Conservation (phyloP, 2,797 vertebrate species). For the Nannoperca australis region DNA sequence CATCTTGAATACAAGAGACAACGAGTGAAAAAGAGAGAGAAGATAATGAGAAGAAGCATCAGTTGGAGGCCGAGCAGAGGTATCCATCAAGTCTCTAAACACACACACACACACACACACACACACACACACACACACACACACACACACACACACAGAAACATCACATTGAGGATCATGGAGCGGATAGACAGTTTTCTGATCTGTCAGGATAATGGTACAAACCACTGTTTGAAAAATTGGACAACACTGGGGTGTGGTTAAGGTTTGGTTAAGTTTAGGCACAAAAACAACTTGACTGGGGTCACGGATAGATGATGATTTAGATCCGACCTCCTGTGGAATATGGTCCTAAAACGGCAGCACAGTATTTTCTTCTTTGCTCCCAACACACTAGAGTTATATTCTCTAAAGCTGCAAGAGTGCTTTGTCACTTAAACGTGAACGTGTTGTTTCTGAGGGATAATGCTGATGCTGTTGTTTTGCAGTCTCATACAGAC, state of each 20-base stretch:
- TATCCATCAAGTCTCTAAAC: no score
- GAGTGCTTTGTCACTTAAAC: neutral
- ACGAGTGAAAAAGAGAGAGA: neutral
- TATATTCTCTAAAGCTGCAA: neutral
- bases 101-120: constrained; percentile 5
- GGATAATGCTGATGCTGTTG: neutral
- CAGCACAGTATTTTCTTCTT: neutral
- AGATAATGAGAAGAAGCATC: neutral
- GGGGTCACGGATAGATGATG: neutral
- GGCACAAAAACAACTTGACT: no score
- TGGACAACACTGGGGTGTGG: neutral
- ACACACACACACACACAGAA: neutral
- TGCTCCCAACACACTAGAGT: neutral
- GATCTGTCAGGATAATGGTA: neutral
- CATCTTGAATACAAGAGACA: constrained; percentile 4
- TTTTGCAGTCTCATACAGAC: neutral
- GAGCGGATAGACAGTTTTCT: neutral
- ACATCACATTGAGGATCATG: neutral
- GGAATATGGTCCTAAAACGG: neutral
- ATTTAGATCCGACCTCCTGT: neutral
- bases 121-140: constrained; percentile 7
- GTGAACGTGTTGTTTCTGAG: neutral
- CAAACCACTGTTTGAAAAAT: neutral
- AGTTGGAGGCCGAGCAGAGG: no score
- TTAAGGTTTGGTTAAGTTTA: neutral